Base-by-base conservation (phyloP, 1,140 invertebrate species). In the Coelopa frigida region DNA sequence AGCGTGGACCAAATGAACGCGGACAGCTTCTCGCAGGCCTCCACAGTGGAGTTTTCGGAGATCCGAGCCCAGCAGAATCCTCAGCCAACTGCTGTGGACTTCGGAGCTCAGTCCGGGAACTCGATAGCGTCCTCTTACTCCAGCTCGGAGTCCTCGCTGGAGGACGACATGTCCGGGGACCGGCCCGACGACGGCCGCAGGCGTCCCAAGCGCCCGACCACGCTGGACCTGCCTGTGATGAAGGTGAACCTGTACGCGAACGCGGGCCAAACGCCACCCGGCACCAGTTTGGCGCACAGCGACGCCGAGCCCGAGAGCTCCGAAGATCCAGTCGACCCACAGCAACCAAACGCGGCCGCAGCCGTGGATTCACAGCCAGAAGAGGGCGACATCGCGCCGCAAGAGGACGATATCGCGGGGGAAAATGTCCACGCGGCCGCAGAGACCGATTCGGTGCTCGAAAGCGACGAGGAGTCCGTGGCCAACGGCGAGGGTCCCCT, bases 1-100 rank as follows among this genome's bases (percentile, higher is more conserved):
- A 31, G 46, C 7, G 49, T 53, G 14, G 61, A 64, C 17, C 61
- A 57, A 17, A 54, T 59, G 40, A 66, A 68, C 37, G 59, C 61
- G 17, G 68, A 70, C 22, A 68, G 60, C 44, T 65, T 68, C 47
- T 68, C 64, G 14, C 66, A 69, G 32, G 66, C 66, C 27, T 69
- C 66, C 8, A 69, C 66, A 0, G 59, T 69, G 12, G 59, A 70
- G 29, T 65, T 69, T 36, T 57, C 64, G 2, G 63, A 68, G 35
- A 47, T 65, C 15, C 49, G 57, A 23, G 48, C 49, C 4, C 58
- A 66, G 27, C 12, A 40, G 5, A 5, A 40, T 44, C 5, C 20
- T 32, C 12, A 22, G 14, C 4, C 35, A 31, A 39, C 36, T 3
- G 61, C 26, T n/a, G 51, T 51, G 17, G 58, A 58, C 6, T 23